Base-by-base conservation (phyloP, 2,888 invertebrate genomes). In the Euplagia quadripunctaria region DNA sequence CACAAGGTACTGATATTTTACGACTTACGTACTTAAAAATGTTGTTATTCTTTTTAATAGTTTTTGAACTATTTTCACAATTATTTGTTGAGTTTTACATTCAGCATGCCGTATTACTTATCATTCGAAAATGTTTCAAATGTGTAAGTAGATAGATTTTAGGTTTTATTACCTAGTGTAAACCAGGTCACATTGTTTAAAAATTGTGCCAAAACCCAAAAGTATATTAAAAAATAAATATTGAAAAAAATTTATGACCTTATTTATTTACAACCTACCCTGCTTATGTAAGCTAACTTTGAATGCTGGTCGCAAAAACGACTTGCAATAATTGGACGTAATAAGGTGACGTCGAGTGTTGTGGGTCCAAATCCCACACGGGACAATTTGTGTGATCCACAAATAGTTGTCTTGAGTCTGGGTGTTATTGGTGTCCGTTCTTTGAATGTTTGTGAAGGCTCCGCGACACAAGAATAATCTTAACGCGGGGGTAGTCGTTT, bases 151-250 rank as follows among this genome's bases (percentile, higher is more conserved):
- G 90, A 85, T 94, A 94, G 93, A 89, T 82, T 89, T 91, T 94
- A 94, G 94, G 94, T 94, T 94, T 91, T 92, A 94, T 87, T 93
- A 93, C 94, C 94, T 92, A 93, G 92, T 91, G 90, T 94, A 93
- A 92, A 94, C 91, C 94, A 92, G 94, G 96, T 91, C 95, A 96
- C 95, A 96, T 94, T 94, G 93, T 94, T 95, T 93, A 94, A 93
- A 93, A 94, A 93, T 94, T 95, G 96, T 96, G 95, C 95, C 96
- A 96, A 95, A 96, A 94, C 95, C 94, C 94, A 93, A 94, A 95
- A 95, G 93, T 95, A 95, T 95, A 95, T 93, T 94, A 94, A 95
- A 95, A 94, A 94, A 90, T 92, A 93, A 93, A 94, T 89, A 86
- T 88, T 89, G 86, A 74, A 91, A 92, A 91, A 89, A 88, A 90